Base-by-base conservation (phyloP, 2,888 invertebrate species). In the Anaspis maculata region DNA sequence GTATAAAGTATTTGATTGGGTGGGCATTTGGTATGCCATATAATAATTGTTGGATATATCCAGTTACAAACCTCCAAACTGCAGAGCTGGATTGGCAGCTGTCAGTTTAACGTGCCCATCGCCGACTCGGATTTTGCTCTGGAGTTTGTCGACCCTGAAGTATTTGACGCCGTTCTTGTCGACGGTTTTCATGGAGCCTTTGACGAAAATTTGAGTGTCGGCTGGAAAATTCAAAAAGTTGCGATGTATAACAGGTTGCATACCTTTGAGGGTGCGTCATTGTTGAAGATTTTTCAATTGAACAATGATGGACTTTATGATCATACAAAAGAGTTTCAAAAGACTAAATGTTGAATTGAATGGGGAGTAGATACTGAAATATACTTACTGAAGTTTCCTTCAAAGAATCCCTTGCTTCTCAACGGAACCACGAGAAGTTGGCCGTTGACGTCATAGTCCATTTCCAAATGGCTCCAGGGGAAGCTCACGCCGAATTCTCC, bases 1-100 rank as follows among this genome's bases (percentile, higher is more conserved):
- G n/a, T n/a, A n/a, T n/a, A n/a, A n/a, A n/a, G n/a, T n/a, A n/a
- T n/a, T n/a, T n/a, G n/a, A n/a, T n/a, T n/a, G n/a, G n/a, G n/a
- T n/a, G n/a, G n/a, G n/a, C n/a, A n/a, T n/a, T n/a, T n/a, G n/a
- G n/a, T n/a, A n/a, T n/a, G n/a, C n/a, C n/a, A n/a, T n/a, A n/a
- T n/a, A n/a, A n/a, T n/a, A n/a, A n/a, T n/a, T n/a, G n/a, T n/a
- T n/a, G n/a, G n/a, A n/a, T n/a, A n/a, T n/a, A n/a, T n/a, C n/a
- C n/a, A n/a, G n/a, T n/a, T n/a, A n/a, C n/a, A n/a, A n/a, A 77
- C 78, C 73, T 50, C 74, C 72, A 21, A 69, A 64, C 27, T 74
- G 74, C 25, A 73, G 64, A 30, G 73, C 69, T 0, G 70, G 65
- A 42, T 76, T 73, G 9, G 69, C 69, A 3, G 79, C 61, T 25